Conservation (phyloP, 1,140 invertebrate species). For the Aradophagus sp. region DNA sequence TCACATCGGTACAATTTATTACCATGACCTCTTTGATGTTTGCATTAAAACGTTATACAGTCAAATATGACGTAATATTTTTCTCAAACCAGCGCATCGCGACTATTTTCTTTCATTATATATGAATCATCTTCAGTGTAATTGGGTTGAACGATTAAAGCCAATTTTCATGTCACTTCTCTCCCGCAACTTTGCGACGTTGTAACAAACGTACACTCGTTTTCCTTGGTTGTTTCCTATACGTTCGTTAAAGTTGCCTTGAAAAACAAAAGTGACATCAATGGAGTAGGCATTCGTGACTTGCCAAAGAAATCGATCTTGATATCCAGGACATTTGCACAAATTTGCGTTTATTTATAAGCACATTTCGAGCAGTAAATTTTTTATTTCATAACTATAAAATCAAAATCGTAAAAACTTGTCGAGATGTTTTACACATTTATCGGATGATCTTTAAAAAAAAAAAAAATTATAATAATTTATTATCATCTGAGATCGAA, state of each 20-base stretch:
- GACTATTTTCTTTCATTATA: too few species aligned
- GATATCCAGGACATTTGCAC: conserved; percentile 28
- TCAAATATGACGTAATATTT: too few species aligned
- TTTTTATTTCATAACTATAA: conserved; percentile 12
- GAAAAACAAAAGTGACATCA: conserved; percentile 46
- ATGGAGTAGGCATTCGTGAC: conserved; percentile 39
- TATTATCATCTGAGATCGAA: too few species aligned
- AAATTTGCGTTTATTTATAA: conserved; percentile 28
- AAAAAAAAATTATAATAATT: too few species aligned
- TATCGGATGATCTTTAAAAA: too few species aligned
- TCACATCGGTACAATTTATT: too few species aligned
- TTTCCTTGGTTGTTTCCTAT: conserved; percentile 48
- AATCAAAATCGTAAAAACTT: conserved; percentile 38
- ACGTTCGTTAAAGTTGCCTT: conserved; percentile 40
- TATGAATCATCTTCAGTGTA: too few species aligned
- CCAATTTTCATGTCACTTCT: conserved; percentile 20
- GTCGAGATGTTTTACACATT: conserved; percentile 13
- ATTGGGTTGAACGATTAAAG: conserved; percentile 22
- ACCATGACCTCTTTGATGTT: too few species aligned
- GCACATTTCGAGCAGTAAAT: conserved; percentile 2
- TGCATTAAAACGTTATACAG: too few species aligned
- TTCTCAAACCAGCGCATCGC: too few species aligned
- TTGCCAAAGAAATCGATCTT: conserved; percentile 39
- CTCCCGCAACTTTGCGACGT: conserved; percentile 20
- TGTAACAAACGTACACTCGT: conserved; percentile 20